These are phyloP conservation scores for Rhinella marina DNA, from an alignment of 2,797 vertebrate genomes.

Conservation along the genomic window DNA sequence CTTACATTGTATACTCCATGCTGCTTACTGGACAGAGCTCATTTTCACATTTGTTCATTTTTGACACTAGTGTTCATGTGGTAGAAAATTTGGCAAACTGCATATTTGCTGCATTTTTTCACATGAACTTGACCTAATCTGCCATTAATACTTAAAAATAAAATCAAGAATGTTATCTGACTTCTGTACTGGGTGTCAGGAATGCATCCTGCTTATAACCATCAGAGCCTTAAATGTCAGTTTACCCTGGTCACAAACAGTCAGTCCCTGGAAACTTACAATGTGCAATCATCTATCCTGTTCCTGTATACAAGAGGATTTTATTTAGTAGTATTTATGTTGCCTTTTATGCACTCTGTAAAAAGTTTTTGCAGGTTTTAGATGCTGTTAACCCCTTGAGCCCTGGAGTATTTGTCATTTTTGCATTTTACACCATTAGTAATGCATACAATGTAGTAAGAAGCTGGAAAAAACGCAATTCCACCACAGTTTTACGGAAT, in stretches of 20 bases:
- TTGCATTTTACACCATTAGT: too few relatives aligned
- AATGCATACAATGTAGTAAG: too few relatives aligned
- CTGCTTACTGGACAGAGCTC: not conserved
- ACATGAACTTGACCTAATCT: not conserved
- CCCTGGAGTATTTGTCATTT: too few relatives aligned
- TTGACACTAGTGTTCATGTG: not conserved
- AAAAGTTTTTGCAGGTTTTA: not conserved
- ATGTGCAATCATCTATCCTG: not conserved
- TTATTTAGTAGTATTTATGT: not conserved
- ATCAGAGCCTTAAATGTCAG: constrained; percentile 3
- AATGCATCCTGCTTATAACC: constrained; percentile 10
- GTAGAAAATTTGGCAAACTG: not conserved
- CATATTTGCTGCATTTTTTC: not conserved
- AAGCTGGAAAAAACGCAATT: too few relatives aligned
- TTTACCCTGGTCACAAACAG: constrained; percentile 1
- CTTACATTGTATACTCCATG: not conserved
- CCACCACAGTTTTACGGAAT: too few relatives aligned
- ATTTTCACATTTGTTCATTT: not conserved
- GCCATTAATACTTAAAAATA: not conserved
- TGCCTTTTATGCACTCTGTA: not conserved
- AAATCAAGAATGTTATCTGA: constrained; percentile 20
- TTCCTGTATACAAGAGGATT: not conserved
- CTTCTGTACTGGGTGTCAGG: constrained; percentile 19
- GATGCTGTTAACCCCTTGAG: not conserved
- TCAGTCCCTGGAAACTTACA: constrained; percentile 16